Percentiles rank a stretch among this genome's conserved stretches.
phyloP scores from a whole-genome alignment of 37 sponge, comb jelly and placozoan genomes.

The Theonella swinhoei region DNA sequence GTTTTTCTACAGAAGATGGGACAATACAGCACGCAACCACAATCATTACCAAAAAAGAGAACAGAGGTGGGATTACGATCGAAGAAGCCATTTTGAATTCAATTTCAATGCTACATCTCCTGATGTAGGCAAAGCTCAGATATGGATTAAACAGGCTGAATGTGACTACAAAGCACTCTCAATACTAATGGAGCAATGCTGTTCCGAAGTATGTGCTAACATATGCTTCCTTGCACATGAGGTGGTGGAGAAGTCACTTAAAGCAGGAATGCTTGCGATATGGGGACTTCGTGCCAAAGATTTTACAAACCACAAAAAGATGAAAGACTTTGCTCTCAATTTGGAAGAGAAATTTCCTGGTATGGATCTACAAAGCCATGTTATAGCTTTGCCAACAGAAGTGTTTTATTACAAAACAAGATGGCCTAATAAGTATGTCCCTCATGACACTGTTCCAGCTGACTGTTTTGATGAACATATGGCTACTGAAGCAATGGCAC shows the following conservation, averaged over 20 bases:
- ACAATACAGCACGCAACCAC: too few relatives aligned
- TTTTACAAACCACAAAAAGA: constrained; percentile 10
- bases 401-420: constrained; percentile 39
- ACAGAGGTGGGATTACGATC: too few relatives aligned
- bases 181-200: too few relatives aligned
- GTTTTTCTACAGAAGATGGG: too few relatives aligned
- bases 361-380: too few relatives aligned
- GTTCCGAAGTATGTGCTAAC: not conserved
- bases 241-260: constrained; percentile 69
- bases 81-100: too few relatives aligned
- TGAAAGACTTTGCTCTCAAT: too few relatives aligned
- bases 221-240: constrained; percentile 67
- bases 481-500: constrained; percentile 28
- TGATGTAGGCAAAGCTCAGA: constrained; percentile 32
- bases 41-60: too few relatives aligned
- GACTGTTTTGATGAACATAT: not conserved
- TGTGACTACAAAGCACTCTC: constrained; percentile 20
- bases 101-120: not conserved
- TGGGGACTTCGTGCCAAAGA: constrained; percentile 43
- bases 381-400: too few relatives aligned
- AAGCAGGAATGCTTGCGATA: constrained; percentile 38
- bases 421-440: constrained; percentile 26
- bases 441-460: constrained; percentile 11
- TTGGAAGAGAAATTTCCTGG: too few relatives aligned
- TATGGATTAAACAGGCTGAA: constrained; percentile 56